Conservation (phyloP, 2,113 vertebrate genomes). For the Oreamnos americanus region DNA sequence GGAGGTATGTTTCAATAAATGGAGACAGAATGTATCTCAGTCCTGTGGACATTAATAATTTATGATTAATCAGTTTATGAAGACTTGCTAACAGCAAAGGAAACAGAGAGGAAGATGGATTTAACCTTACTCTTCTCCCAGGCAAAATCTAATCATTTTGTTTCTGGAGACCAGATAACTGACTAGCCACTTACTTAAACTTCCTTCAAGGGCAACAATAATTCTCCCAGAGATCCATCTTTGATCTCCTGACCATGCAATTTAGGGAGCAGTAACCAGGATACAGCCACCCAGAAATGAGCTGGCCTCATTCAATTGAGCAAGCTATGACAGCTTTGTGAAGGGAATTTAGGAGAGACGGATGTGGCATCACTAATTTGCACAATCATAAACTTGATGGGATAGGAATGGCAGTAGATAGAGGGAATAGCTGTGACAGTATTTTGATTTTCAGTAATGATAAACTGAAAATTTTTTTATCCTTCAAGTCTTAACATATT, state of each 20-base stretch:
- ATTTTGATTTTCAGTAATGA: background rate
- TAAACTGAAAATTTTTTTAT: background rate
- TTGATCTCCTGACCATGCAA: slow-evolving; percentile 35
- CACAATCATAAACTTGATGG: background rate
- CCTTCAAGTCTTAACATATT: background rate
- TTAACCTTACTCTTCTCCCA: slow-evolving; percentile 46
- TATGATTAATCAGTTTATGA: slow-evolving; percentile 78
- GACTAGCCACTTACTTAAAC: slow-evolving; percentile 60
- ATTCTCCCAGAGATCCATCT: background rate
- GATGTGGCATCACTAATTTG: background rate
- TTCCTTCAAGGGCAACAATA: slow-evolving; percentile 47
- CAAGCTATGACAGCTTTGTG: background rate
- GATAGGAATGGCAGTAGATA: background rate
- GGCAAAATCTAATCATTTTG: slow-evolving; percentile 40
- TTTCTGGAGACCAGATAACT: slow-evolving; percentile 63
- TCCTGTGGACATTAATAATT: slow-evolving; percentile 75
- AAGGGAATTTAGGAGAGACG: background rate
- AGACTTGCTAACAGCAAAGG: slow-evolving; percentile 64
- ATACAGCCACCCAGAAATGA: background rate
- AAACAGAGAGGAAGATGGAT: slow-evolving; percentile 58
- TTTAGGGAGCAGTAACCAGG: background rate
- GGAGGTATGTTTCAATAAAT: slow-evolving; percentile 73
- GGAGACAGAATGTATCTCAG: slow-evolving; percentile 58
- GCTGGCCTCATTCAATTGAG: background rate
- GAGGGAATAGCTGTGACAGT: background rate